These are phyloP conservation scores for Acipenser ruthenus DNA, from an alignment of 2,797 vertebrate species.

Conservation along the genomic window DNA sequence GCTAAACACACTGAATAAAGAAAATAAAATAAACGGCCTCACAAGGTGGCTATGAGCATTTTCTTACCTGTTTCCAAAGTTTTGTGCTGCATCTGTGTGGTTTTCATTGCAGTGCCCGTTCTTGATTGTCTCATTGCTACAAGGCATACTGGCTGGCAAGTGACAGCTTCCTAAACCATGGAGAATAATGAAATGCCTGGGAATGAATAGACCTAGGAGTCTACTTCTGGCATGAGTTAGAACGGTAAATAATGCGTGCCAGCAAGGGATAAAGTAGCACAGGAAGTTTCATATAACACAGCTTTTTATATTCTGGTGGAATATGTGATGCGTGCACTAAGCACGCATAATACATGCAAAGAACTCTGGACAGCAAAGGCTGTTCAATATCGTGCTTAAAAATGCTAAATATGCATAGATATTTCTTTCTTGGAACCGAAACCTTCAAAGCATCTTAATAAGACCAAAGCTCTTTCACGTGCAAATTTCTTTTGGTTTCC, in stretches of 20 bases:
- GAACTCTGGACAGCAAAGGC: not conserved
- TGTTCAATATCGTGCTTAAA: constrained; percentile 20
- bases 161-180: constrained; percentile 13
- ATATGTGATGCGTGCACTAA: not conserved
- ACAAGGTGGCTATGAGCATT: not conserved
- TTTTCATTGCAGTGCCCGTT: constrained; percentile 20
- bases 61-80: constrained; percentile 47
- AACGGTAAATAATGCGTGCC: constrained; percentile 13
- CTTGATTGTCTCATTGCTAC: constrained; percentile 23
- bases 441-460: constrained; percentile 70
- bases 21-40: no score
- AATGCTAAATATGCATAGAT: not conserved
- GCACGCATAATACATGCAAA: not conserved
- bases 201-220: constrained; percentile 15
- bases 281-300: constrained; percentile 2
- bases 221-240: constrained; percentile 13
- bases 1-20: no score
- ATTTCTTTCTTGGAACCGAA: constrained; percentile 30
- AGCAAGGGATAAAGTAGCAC: constrained; percentile 2
- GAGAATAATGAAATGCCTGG: constrained; percentile 13
- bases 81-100: constrained; percentile 25
- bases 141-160: constrained; percentile 35
- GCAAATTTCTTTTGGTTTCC: constrained; percentile 51
- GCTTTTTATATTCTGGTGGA: not conserved
- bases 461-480: constrained; percentile 58